Percentiles rank a stretch among this genome's conserved stretches.
phyloP scores from a whole-genome alignment of 2,888 invertebrate genomes.

The Gonocerus acuteangulatus region DNA sequence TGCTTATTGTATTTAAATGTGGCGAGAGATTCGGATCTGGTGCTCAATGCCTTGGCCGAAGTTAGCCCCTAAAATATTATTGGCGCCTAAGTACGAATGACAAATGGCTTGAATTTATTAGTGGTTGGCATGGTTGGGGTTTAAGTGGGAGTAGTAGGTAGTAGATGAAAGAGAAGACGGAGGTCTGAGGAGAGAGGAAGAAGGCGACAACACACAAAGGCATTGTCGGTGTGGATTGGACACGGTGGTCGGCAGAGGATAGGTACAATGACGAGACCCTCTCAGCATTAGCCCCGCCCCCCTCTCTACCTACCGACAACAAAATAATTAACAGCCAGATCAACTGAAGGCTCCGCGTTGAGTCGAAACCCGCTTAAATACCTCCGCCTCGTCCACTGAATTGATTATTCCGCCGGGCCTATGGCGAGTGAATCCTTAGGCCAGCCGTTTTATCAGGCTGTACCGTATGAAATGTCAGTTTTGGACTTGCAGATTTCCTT shows the following conservation, averaged over 20 bases:
- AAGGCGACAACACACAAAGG: constrained; percentile 7
- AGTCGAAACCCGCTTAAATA: neutral
- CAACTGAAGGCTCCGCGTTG: too few species aligned
- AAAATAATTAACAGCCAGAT: constrained; percentile 11
- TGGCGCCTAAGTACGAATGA: too few species aligned
- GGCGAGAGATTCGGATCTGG: too few species aligned
- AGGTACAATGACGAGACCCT: neutral
- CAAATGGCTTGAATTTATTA: too few species aligned
- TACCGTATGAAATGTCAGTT: too few species aligned
- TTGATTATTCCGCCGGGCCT: neutral
- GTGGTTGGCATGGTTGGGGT: too few species aligned
- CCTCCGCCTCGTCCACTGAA: neutral
- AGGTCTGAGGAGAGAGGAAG: neutral
- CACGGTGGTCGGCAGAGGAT: constrained; percentile 1
- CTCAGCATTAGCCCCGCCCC: neutral
- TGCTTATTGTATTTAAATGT: too few species aligned
- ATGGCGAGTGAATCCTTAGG: too few species aligned
- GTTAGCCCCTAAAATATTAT: too few species aligned
- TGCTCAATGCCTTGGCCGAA: too few species aligned
- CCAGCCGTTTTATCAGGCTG: neutral
- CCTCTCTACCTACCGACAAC: neutral
- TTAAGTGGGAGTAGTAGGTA: too few species aligned
- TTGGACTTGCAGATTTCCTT: too few species aligned
- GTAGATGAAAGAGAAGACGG: neutral
- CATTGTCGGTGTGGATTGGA: constrained; percentile 14